Base-by-base conservation (phyloP, 2,888 invertebrate genomes). In the Axea sp. region DNA sequence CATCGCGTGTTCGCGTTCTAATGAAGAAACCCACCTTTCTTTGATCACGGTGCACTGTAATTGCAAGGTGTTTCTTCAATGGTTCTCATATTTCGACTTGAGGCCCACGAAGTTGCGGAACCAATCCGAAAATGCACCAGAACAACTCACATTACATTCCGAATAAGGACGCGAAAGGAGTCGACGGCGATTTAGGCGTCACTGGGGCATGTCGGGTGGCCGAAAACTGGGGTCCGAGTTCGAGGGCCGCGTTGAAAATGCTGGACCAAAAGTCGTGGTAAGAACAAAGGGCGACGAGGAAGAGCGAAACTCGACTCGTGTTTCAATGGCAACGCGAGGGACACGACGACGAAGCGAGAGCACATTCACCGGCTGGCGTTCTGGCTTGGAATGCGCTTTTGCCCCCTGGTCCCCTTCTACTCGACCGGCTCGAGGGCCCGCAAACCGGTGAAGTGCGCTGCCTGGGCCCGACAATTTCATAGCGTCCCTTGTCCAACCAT, bases 371-470 rank as follows among this genome's bases (percentile, higher is more conserved):
- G 81, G 77, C 80, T 78, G 82, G 78, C 82, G 82, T 83, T 83
- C 82, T 79, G 80, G 79, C 82, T 83, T 84, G 84, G 84, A 85
- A 85, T 85, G 84, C 82, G 84, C 84, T 81, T 83, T 80, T 78
- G 82, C 78, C 82, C 81, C 83, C 81, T 77, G 76, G 71, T 62
- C 74, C 76, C 78, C 81, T 77, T 73, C 77, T 39, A 53, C 67
- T 57, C 62, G 31, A 17, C 65, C 62, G 37, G 49, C 57, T 51
- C 55, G 53, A 73, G 65, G 65, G 59, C 43, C 65, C 65, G 64
- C 39, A 55, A 51, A 60, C 65, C 53, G 60, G 65, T 49, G 47
- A 65, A 65, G 57, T 30, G 53, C 51, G 69, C 12, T 26, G 43
- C 45, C 31, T 71, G 65, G 68, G 68, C 45, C 68, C 62, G 57